Conservation (phyloP, 1,140 invertebrate species). For the Theocolax elegans region DNA sequence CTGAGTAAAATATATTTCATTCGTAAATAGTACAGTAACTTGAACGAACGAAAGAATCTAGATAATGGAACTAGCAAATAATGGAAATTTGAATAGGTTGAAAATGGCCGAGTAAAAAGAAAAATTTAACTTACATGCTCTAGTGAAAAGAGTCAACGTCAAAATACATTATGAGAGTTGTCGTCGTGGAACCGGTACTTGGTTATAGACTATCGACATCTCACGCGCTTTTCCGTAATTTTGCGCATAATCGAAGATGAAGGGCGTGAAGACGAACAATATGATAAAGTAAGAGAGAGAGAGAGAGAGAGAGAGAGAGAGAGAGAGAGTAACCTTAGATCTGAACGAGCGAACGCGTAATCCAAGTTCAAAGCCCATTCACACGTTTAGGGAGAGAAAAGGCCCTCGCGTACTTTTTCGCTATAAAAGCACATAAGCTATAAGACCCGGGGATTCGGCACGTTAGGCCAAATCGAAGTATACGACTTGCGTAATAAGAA, state of each 20-base stretch:
- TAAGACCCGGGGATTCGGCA: conserved; percentile 31
- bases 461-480: conserved; percentile 26
- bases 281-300: background rate
- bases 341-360: conserved; percentile 22
- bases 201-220: no score
- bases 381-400: conserved; percentile 26
- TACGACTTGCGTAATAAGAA: conserved; percentile 39
- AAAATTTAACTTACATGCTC: background rate
- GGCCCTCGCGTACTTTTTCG: background rate
- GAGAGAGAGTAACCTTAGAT: background rate
- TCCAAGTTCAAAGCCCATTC: conserved; percentile 30
- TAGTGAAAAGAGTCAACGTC: conserved; percentile 16
- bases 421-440: conserved; percentile 24
- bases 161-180: background rate
- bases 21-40: background rate
- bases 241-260: conserved; percentile 13
- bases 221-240: background rate
- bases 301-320: no score
- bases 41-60: background rate
- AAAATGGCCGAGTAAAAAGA: background rate
- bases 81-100: conserved; percentile 6
- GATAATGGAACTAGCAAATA: background rate
- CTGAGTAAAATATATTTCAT: background rate
- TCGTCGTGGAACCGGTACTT: no score
- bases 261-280: conserved; percentile 38